phyloP scores from a whole-genome alignment of 2,113 vertebrate genomes.

The Thryonomys swinderianus region DNA sequence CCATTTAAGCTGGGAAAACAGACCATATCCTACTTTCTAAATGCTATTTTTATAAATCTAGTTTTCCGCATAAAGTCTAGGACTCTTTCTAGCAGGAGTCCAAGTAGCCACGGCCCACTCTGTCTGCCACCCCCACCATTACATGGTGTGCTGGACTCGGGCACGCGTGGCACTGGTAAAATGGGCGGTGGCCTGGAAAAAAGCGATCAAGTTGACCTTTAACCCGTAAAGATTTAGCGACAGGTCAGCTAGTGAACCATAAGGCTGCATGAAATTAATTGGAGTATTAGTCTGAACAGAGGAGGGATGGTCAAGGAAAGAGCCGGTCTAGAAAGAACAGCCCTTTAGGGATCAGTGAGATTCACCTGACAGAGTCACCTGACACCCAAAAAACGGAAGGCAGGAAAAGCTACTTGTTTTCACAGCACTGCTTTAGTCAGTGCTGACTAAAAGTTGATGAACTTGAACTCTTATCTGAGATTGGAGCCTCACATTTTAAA shows the following conservation, averaged over 20 bases:
- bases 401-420: neutral
- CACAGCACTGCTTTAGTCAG: neutral
- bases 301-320: neutral
- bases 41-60: neutral
- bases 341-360: neutral
- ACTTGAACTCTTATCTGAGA: neutral
- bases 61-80: constrained; percentile 2
- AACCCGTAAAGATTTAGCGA: neutral
- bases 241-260: neutral
- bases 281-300: neutral
- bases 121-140: neutral
- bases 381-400: neutral
- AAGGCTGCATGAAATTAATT: neutral
- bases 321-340: neutral
- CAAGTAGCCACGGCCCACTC: neutral
- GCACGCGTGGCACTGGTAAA: neutral
- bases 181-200: neutral
- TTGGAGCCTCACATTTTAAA: neutral
- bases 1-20: constrained; percentile 1
- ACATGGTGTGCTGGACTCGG: neutral
- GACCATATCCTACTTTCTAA: neutral
- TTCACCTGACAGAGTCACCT: neutral
- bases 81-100: neutral
- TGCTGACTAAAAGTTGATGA: neutral
- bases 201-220: neutral